Conservation (phyloP, 2,797 vertebrate species). For the Artibeus lituratus region DNA sequence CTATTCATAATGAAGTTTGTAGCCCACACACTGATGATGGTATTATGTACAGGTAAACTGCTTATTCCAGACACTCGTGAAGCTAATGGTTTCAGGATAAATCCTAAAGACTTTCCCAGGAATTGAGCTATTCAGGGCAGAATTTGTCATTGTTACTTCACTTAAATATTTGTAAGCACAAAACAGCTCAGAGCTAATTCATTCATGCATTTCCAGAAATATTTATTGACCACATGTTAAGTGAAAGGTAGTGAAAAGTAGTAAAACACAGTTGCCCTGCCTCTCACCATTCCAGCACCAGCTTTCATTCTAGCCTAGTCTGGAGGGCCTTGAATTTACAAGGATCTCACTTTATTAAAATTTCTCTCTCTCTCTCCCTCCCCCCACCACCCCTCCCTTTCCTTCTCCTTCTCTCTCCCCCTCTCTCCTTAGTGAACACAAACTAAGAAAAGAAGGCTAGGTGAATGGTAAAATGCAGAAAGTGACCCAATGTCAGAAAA, state of each 20-base stretch:
- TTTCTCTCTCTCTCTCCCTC: neutral
- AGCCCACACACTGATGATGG: neutral
- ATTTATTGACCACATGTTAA: neutral
- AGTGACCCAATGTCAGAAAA: neutral
- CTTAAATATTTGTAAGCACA: neutral
- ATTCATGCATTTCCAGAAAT: neutral
- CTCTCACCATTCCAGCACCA: neutral
- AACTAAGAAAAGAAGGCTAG: neutral
- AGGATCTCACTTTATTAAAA: neutral
- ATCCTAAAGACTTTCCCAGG: constrained; percentile 1
- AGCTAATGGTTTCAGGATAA: neutral
- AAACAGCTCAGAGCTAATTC: neutral
- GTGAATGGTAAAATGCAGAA: neutral
- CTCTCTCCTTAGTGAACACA: neutral
- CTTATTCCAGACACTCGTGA: neutral
- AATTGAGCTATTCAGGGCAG: neutral
- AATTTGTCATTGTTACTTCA: neutral
- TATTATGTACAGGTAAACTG: neutral
- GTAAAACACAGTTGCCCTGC: neutral
- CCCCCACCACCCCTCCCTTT: neutral
- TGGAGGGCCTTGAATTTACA: neutral
- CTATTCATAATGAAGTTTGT: neutral
- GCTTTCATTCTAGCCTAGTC: neutral
- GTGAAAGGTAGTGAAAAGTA: neutral
- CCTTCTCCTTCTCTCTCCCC: neutral